A percentile compares a stretch with the other conserved stretches of the same genome.
phyloP scores from a whole-genome alignment of 2,113 vertebrate genomes.

The Cebidichthys violaceus region DNA sequence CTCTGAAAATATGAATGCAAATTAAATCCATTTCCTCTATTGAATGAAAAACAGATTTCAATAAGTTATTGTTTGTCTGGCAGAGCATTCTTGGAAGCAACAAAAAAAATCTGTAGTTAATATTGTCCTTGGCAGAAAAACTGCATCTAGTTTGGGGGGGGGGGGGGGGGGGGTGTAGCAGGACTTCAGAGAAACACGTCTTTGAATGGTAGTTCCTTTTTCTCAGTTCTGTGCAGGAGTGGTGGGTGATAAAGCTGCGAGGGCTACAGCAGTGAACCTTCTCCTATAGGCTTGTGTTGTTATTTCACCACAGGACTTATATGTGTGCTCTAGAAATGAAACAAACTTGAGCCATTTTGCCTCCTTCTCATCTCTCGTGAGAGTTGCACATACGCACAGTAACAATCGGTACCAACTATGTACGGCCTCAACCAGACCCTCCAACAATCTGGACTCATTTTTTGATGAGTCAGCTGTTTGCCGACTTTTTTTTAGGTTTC shows the following conservation, averaged over 20 bases:
- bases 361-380: background rate
- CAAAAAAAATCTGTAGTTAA: constrained; percentile 56
- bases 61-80: constrained; percentile 59
- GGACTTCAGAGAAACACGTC: constrained; percentile 13
- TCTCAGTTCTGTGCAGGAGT: constrained; percentile 22
- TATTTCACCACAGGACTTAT: background rate
- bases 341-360: background rate
- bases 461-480: constrained; percentile 53
- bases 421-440: background rate
- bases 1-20: constrained; percentile 37
- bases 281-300: background rate
- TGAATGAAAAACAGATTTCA: constrained; percentile 71
- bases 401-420: constrained; percentile 4
- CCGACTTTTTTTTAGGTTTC: constrained; percentile 59
- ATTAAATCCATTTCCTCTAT: constrained; percentile 53
- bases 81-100: constrained; percentile 1
- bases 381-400: background rate
- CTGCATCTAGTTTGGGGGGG: constrained; percentile 37
- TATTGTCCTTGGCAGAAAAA: constrained; percentile 66
- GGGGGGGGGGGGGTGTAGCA: constrained; percentile 17
- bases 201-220: constrained; percentile 44
- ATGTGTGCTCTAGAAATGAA: background rate
- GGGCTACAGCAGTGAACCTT: background rate
- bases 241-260: background rate
- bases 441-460: constrained; percentile 28